Evolutionary conservation across 2,797 vertebrate species (phyloP).

Genomic region (Paratrypauchen microcephalus): DNA sequence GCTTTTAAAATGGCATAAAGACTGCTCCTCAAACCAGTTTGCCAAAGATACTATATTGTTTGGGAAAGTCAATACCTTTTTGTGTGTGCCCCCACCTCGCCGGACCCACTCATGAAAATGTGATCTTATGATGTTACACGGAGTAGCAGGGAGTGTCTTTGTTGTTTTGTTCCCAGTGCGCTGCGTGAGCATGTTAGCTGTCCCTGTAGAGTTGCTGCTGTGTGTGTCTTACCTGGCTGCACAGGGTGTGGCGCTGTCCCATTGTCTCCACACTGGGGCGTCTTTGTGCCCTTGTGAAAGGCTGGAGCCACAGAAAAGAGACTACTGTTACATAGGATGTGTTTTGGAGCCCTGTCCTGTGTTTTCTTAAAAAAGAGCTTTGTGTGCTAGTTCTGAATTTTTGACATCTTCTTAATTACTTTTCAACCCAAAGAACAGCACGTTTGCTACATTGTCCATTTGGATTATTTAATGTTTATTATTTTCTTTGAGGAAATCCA

Average conservation of each 20-base stretch:
- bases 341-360: conserved; percentile 56
- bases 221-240: conserved; percentile 63
- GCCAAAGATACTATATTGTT: conserved; percentile 49
- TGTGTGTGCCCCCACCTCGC: conserved; percentile 56
- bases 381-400: conserved; percentile 28
- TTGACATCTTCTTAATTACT: conserved; percentile 8
- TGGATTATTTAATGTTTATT: not conserved
- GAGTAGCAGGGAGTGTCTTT: conserved; percentile 68
- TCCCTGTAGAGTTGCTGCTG: conserved; percentile 60
- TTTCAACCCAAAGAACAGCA: not conserved
- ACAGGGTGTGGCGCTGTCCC: conserved; percentile 70
- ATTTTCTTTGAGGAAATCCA: conserved; percentile 6
- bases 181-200: conserved; percentile 56
- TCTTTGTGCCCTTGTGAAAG: conserved; percentile 71
- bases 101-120: conserved; percentile 60
- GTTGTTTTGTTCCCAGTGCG: conserved; percentile 58
- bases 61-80: conserved; percentile 60
- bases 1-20: conserved; percentile 5
- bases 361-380: conserved; percentile 26
- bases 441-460: not conserved
- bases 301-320: conserved; percentile 63
- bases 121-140: conserved; percentile 73
- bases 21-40: conserved; percentile 27
- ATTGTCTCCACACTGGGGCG: conserved; percentile 69
- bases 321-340: conserved; percentile 69